Percentiles rank a stretch among this genome's conserved stretches.
These are phyloP conservation scores for Phylloscopus trochiloides DNA, from an alignment of 2,113 vertebrate species.

Conservation along the genomic window DNA sequence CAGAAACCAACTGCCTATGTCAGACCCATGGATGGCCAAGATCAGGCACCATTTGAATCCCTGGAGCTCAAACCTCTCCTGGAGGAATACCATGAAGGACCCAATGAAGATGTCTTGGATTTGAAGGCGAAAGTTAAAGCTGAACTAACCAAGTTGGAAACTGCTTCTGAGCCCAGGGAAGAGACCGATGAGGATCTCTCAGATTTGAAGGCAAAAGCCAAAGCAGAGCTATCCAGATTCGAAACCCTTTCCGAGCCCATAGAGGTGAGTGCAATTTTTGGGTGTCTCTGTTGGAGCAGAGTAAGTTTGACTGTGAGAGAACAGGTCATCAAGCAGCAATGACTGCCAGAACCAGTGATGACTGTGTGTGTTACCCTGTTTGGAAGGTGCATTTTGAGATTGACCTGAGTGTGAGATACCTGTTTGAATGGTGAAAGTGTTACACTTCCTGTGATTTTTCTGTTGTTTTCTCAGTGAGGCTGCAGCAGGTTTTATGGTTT, in stretches of 20 bases:
- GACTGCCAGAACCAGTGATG: background rate
- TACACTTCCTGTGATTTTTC: background rate
- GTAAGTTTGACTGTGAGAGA: background rate
- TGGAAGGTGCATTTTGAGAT: background rate
- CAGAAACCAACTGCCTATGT: slow-evolving; percentile 95
- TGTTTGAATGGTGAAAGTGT: background rate
- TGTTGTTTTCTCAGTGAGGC: background rate
- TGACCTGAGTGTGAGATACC: background rate
- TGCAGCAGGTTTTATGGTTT: background rate
- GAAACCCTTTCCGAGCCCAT: slow-evolving; percentile 76
- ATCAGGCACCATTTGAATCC: slow-evolving; percentile 84
- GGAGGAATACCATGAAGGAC: slow-evolving; percentile 71
- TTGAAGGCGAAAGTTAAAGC: slow-evolving; percentile 77
- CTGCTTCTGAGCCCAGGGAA: slow-evolving; percentile 68
- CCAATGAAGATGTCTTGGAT: slow-evolving; percentile 74
- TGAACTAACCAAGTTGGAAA: slow-evolving; percentile 79
- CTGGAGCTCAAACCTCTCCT: slow-evolving; percentile 84
- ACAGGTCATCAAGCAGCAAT: background rate
- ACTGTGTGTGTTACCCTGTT: accelerated
- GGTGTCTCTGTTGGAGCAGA: background rate
- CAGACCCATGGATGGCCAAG: slow-evolving; percentile 93
- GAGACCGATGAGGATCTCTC: slow-evolving; percentile 73
- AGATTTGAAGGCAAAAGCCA: slow-evolving; percentile 75
- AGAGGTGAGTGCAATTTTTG: slow-evolving; percentile 79
- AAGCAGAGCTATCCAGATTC: slow-evolving; percentile 75